Base-by-base conservation (phyloP, 2,888 invertebrate species). In the Hipparchia semele region DNA sequence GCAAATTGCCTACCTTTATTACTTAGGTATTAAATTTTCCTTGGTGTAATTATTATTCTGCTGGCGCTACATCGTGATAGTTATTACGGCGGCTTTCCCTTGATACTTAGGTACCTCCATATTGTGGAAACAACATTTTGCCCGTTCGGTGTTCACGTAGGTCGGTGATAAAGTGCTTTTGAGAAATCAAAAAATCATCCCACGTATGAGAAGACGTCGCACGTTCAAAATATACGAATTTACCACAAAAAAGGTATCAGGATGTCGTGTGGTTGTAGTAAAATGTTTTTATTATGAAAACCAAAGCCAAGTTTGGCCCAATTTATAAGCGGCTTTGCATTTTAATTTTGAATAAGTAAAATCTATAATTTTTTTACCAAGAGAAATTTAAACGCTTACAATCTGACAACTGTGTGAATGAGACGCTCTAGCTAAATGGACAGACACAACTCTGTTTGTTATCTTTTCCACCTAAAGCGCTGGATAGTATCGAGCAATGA, bases 211-310 rank as follows among this genome's bases (percentile, higher is more conserved):
- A 68, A 73, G 78, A 79, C 78, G 79, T 80, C 76, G 77, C 84
- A 84, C 85, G 84, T 85, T 83, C 74, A 76, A 76, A 80, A 79
- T 81, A 79, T 83, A 83, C 82, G 82, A 82, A 83, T 80, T 78
- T 73, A 80, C 79, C 77, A 81, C 80, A 82, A 82, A 82, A 80
- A 81, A 79, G 79, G 75, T 75, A 78, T 79, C 75, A 81, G 83
- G 84, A 86, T 83, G 84, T 85, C 83, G 85, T 84, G 84, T 86
- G 81, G 85, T 82, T 81, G 80, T 80, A 81, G 82, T 83, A 81
- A 87, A 84, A 86, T 85, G 86, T 87, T 90, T 88, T 90, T 90
- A 87, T 87, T 83, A 82, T 81, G 86, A 87, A 86, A 85, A 83
- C 86, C 84, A 86, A 84, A 80, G 79, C 79, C 83, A 81, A 80